Conservation (phyloP, 2,888 invertebrate species). For the Drosophila imparisetae region DNA sequence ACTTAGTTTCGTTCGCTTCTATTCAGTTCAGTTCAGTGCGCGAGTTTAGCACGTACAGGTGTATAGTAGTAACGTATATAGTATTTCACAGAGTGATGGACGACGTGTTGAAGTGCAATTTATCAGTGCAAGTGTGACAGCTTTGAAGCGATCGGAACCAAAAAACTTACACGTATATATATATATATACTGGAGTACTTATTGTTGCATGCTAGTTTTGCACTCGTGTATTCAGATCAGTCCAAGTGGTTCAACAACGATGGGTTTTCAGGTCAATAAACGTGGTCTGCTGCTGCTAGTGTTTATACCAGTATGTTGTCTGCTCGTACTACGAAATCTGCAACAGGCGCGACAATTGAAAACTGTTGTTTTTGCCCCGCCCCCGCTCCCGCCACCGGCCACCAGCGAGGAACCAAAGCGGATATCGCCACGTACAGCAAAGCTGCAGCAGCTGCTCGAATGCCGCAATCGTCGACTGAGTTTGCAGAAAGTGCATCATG, state of each 20-base stretch:
- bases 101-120: slow-evolving; percentile 1
- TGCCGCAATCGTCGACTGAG: slow-evolving; percentile 67
- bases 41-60: slow-evolving; percentile 26
- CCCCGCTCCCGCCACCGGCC: not conserved
- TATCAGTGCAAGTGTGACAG: slow-evolving; percentile 19
- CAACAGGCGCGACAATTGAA: slow-evolving; percentile 8
- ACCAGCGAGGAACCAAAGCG: not conserved
- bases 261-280: slow-evolving; percentile 23
- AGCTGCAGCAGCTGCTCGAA: slow-evolving; percentile 63
- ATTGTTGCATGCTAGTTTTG: not conserved
- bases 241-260: not conserved
- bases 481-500: slow-evolving; percentile 72
- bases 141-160: not conserved
- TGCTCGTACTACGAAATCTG: slow-evolving; percentile 41
- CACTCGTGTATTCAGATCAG: not conserved
- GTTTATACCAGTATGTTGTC: not conserved
- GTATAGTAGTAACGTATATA: slow-evolving; percentile 3
- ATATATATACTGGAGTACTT: not conserved
- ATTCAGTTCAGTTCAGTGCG: not conserved
- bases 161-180: too few species aligned
- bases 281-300: slow-evolving; percentile 25
- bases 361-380: not conserved
- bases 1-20: not conserved
- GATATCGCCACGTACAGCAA: slow-evolving; percentile 31
- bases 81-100: slow-evolving; percentile 20